Evolutionary conservation across 1,140 invertebrate genomes (phyloP), one percentile per base, ranked within the genome.

Genomic region (Cotesia chilonis): DNA sequence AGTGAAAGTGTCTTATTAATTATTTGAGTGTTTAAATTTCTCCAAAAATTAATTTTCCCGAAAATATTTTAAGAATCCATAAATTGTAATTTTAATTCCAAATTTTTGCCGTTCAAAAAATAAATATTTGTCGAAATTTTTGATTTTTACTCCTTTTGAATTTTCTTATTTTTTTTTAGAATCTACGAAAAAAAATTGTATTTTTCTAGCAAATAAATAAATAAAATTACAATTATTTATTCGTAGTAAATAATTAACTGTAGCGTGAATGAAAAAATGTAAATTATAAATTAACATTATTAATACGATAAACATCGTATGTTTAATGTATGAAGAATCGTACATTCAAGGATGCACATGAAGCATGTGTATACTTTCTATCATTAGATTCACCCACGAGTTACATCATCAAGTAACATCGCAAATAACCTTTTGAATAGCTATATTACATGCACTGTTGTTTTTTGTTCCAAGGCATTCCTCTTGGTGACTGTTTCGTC

Each of bases 381-480:
- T 63, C 14, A 65, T 36, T 41, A 54, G 63, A 72, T 67, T 72
- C 52, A 55, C 47, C 6, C 14, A 6, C 41, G 0, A 47, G 7
- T 67, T 67, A 67, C 54, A 37, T 72, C 35, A 72, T 57, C 17
- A 59, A 59, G 65, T 47, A 47, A 47, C 41, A 47, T 47, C 41
- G 10, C 41, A 47, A 47, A 57, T 59, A 67, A 72, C 64, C 70
- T 67, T 67, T 67, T 60, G 36, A 67, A 65, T 47, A 2, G 41
- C 10, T 47, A 10, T 59, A 60, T 59, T 20, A 59, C 52, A 54
- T 67, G 64, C 67, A 20, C 67, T 36, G 41, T 47, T 47, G 6
- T 47, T 9, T 47, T 47, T 47, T 47, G 2, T 14, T 70, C 79
- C 36, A 78, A 86, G 85, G 73, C 78, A 57, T 52, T 83, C 41